Base-by-base conservation (phyloP, 64 coral and sea anemone genomes). In the Montipora sp. region DNA sequence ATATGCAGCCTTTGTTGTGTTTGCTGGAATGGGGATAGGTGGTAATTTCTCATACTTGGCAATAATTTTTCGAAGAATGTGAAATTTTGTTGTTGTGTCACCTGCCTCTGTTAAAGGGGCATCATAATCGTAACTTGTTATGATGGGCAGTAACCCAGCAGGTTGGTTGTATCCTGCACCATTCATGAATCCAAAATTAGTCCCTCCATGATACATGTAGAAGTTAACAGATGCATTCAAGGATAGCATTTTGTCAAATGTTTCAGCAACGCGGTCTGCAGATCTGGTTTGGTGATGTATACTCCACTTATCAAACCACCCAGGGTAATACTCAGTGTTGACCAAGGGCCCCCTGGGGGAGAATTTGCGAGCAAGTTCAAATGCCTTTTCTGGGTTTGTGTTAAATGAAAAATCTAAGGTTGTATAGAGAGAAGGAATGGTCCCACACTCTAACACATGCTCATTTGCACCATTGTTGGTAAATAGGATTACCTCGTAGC, bases 181-280 rank as follows among this genome's bases (percentile, higher is more conserved):
- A 90, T 81, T 98, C 96, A 94, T 95, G 24, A 95, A 95, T 7
- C 94, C 96, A 80, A 98, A 98, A 77, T 98, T 98, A 76, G 96
- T 95, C 5, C 96, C 96, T 24, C 96, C 96, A 82, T 98, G 94
- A 69, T 95, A 98, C 96, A 98, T 98, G 75, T 98, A 98, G 14
- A 98, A 81, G 49, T 98, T 98, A 5, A 98, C 96, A 2, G 96
- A 98, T 7, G 96, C 96, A 91, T 98, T 98, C 77, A 93, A 78
- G 19, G 94, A 67, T 44, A 98, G 77, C 47, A 98, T 98, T 75
- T 95, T 98, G 60, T 98, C 96, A 65, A 98, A 88, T 10, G 83
- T 86, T 46, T 95, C 57, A 14, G 94, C 87, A 55, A 98, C 91
- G 22, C 46, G 69, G n/a, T 70, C 43, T 58, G 69, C 66, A 47